Conservation (phyloP, 2,113 vertebrate species). For the Bufo gargarizans region DNA sequence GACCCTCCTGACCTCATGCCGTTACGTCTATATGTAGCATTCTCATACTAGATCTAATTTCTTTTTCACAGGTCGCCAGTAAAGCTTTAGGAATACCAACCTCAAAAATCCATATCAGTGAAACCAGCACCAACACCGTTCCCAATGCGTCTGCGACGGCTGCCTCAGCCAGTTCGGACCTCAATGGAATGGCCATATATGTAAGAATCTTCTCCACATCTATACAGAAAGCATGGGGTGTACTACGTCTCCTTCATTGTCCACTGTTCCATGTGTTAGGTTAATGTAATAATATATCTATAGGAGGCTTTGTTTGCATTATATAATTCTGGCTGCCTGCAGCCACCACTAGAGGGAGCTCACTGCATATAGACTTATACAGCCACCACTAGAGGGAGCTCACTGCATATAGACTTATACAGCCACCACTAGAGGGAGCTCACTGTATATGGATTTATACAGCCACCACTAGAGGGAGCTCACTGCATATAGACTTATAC, state of each 20-base stretch:
- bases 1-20: neutral
- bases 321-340: too few species aligned
- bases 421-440: too few species aligned
- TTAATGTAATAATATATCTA: too few species aligned
- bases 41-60: neutral
- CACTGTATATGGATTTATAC: too few species aligned
- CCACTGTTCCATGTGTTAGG: neutral
- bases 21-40: neutral
- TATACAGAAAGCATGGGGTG: neutral
- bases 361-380: too few species aligned
- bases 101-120: conserved; percentile 88
- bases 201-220: conserved; percentile 65
- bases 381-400: too few species aligned
- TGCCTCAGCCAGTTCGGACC: conserved; percentile 86
- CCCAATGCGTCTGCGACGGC: conserved; percentile 92
- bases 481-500: too few species aligned
- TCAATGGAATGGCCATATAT: conserved; percentile 88
- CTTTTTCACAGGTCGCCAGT: conserved; percentile 85
- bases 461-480: too few species aligned
- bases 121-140: conserved; percentile 95
- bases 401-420: too few species aligned
- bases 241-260: neutral
- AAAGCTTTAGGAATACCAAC: conserved; percentile 79
- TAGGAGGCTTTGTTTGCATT: too few species aligned
- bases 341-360: too few species aligned